These are phyloP conservation scores for Crypturellus tataupa DNA, from an alignment of 2,797 vertebrate genomes.

Conservation along the genomic window DNA sequence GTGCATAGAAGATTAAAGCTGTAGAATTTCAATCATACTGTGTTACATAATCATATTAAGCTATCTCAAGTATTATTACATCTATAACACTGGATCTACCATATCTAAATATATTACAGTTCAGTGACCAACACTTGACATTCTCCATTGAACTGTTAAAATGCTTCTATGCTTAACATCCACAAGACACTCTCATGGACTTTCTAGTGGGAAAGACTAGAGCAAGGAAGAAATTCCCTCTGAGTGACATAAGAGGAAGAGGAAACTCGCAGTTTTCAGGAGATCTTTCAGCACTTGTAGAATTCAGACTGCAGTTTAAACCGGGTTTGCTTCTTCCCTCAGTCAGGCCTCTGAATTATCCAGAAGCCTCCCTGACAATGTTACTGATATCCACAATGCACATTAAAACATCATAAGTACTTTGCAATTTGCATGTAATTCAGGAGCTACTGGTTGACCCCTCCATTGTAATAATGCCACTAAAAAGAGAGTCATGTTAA, in stretches of 20 bases:
- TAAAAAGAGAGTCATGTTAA: neutral
- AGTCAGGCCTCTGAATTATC: neutral
- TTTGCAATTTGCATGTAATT: neutral
- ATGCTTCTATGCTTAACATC: neutral
- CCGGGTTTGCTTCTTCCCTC: neutral
- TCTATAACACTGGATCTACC: neutral
- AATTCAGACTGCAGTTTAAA: neutral
- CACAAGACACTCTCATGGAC: neutral
- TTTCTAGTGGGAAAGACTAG: too few species aligned
- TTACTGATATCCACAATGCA: neutral
- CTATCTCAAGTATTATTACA: neutral
- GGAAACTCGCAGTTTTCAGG: neutral
- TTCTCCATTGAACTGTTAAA: neutral
- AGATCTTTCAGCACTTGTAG: neutral
- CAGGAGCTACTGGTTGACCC: neutral
- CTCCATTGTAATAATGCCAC: neutral
- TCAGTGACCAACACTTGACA: neutral
- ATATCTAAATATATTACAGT: neutral
- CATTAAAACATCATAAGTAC: neutral
- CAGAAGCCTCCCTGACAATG: neutral
- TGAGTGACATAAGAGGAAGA: neutral
- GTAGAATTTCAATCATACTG: neutral
- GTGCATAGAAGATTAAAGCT: neutral
- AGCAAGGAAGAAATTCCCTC: too few species aligned
- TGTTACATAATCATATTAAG: neutral